Evolutionary conservation across 53 echinoderm and acorn worm genomes (phyloP), one percentile per base, ranked within the genome.

Genomic region (Actinopyga echinites): DNA sequence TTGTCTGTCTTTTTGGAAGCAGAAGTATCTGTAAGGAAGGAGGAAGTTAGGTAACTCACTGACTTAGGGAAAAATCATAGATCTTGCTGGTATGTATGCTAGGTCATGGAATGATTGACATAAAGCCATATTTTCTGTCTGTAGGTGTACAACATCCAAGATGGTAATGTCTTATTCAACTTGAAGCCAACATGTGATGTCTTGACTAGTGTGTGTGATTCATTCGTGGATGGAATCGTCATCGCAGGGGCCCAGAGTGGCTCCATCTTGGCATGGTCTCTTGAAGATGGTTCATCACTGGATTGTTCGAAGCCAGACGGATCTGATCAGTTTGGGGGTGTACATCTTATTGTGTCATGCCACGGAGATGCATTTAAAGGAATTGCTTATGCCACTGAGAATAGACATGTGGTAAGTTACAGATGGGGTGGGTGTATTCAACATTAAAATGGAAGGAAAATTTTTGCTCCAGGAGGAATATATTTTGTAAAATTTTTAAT

Each of bases 191-290:
- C 10, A 1, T 20, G 57, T 59, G 79, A 79, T 59, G 58, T 58
- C 55, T 4, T 79, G 20, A 79, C 79, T n/a, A 57, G 58, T 34
- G 33, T 57, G 10, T 57, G 32, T 22, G 2, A 17, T 8, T 20
- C 33, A 21, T 6, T 25, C n/a, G 22, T 42, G 19, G 33, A 57
- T 57, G n/a, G 33, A 20, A 30, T 33, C 20, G 22, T 79, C 0
- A 0, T 32, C 30, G 40, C 40, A 31, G 79, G 79, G 30, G 34
- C 36, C 23, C 21, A 79, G 60, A 58, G 20, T 21, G 79, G 79
- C 20, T 57, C 36, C 2, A 28, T 57, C 29, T 58, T 57, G 60
- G 79, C 57, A n/a, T 79, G 79, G 79, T 79, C 79, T 57, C 2
- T 59, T 58, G 60, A 30, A 31, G 57, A 79, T 79, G 79, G 79